These are phyloP conservation scores for Xestoiulus laeticollis DNA, from an alignment of 2,888 invertebrate genomes.

Conservation along the genomic window DNA sequence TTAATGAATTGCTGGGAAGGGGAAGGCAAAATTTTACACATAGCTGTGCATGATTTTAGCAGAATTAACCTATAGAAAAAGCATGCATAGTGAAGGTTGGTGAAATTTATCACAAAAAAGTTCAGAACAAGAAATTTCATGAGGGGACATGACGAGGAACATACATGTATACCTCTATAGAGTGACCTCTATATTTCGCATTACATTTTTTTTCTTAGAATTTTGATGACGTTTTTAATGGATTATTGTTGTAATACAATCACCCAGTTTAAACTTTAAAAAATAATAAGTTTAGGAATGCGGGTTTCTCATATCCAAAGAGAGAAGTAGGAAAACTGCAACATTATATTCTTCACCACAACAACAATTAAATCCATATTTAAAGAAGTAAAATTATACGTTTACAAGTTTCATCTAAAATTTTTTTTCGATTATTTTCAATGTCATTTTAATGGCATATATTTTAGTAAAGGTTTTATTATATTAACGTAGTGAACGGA, in stretches of 20 bases:
- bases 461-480: too few species aligned
- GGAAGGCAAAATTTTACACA: neutral
- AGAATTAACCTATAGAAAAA: neutral
- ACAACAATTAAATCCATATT: too few species aligned
- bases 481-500: neutral
- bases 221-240: neutral
- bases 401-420: too few species aligned
- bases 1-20: neutral
- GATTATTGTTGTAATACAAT: conserved; percentile 30
- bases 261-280: neutral
- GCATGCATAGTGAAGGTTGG: neutral
- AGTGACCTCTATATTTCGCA: conserved; percentile 14
- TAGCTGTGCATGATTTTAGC: neutral
- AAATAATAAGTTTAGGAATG: neutral
- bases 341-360: too few species aligned
- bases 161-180: too few species aligned
- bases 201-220: neutral
- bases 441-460: too few species aligned
- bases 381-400: too few species aligned
- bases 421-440: too few species aligned
- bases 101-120: neutral
- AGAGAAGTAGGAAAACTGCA: too few species aligned
- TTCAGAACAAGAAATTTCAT: neutral
- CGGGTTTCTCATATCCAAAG: neutral
- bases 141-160: too few species aligned